Conservation (phyloP, 2,797 vertebrate species). For the Enteromius argenteus region DNA sequence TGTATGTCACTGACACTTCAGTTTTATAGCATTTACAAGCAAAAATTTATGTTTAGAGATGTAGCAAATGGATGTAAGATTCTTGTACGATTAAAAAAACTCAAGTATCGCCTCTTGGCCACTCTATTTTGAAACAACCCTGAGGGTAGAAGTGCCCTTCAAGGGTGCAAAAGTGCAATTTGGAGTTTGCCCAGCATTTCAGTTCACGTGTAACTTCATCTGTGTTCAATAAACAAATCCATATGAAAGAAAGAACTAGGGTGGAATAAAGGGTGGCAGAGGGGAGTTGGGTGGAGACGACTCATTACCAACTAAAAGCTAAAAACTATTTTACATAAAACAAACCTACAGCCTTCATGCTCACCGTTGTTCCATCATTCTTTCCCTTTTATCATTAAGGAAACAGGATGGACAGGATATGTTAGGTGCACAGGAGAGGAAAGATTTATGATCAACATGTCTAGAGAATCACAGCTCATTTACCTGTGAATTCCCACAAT, state of each 20-base stretch:
- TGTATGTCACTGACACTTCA: not conserved
- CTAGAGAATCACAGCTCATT: slow-evolving; percentile 30
- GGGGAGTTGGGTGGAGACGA: not conserved
- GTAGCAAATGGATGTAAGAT: not conserved
- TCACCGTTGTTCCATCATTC: slow-evolving; percentile 28
- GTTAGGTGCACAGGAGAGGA: not conserved
- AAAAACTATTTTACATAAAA: slow-evolving; percentile 42
- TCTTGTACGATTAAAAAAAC: not conserved
- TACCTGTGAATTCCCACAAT: slow-evolving; percentile 12
- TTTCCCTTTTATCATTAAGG: slow-evolving; percentile 39
- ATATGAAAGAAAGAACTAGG: slow-evolving; percentile 13
- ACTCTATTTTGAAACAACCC: slow-evolving; percentile 11
- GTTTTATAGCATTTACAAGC: not conserved
- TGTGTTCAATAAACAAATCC: slow-evolving; percentile 34
- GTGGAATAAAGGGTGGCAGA: slow-evolving; percentile 34
- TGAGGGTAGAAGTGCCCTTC: not conserved
- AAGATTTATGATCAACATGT: slow-evolving; percentile 47
- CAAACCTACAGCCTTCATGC: slow-evolving; percentile 18
- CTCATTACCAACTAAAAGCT: slow-evolving; percentile 13
- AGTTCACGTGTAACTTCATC: slow-evolving; percentile 7
- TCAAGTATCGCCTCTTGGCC: not conserved
- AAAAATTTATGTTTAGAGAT: not conserved
- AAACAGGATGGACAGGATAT: slow-evolving; percentile 47
- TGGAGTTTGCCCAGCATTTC: slow-evolving; percentile 11
- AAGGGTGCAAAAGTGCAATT: not conserved